Evolutionary conservation across 1,140 invertebrate species (phyloP).

Genomic region (Drosophila paulistorum): DNA sequence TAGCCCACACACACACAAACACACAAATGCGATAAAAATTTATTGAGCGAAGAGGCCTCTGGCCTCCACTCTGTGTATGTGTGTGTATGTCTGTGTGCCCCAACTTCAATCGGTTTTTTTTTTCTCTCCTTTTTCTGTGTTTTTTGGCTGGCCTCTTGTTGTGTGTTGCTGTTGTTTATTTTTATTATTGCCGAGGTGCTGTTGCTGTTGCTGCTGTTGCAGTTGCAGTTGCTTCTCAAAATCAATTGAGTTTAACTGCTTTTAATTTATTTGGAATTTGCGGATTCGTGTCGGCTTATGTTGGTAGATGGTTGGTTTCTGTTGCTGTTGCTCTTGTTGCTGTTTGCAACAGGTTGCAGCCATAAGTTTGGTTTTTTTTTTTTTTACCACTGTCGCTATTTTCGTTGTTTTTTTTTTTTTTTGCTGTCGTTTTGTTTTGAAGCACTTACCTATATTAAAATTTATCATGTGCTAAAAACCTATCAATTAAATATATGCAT

Average conservation of each 20-base stretch:
- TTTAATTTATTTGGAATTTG: slow-evolving; percentile 80
- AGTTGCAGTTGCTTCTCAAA: slow-evolving; percentile 63
- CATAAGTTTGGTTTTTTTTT: neutral
- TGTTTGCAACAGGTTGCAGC: slow-evolving; percentile 34
- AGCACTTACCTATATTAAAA: slow-evolving; percentile 71
- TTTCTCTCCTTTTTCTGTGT: slow-evolving; percentile 40
- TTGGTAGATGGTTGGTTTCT: slow-evolving; percentile 23
- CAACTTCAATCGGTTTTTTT: slow-evolving; percentile 22
- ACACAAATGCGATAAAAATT: slow-evolving; percentile 71
- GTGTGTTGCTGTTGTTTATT: slow-evolving; percentile 69
- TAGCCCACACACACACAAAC: slow-evolving; percentile 52
- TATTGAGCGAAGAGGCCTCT: slow-evolving; percentile 72
- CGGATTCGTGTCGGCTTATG: slow-evolving; percentile 78
- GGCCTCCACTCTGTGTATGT: slow-evolving; percentile 30
- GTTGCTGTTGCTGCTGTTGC: slow-evolving; percentile 30
- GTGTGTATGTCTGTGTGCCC: slow-evolving; percentile 13
- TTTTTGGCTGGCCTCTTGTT: slow-evolving; percentile 46
- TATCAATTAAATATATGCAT: slow-evolving; percentile 83
- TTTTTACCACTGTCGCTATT: slow-evolving; percentile 3
- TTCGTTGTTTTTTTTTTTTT: neutral
- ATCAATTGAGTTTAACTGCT: slow-evolving; percentile 80
- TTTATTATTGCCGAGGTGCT: slow-evolving; percentile 71
- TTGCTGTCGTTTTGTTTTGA: slow-evolving; percentile 21
- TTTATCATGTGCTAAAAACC: slow-evolving; percentile 83
- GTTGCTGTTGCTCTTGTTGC: slow-evolving; percentile 24